Conservation (phyloP, 2,797 vertebrate genomes). For the Microchirus variegatus region DNA sequence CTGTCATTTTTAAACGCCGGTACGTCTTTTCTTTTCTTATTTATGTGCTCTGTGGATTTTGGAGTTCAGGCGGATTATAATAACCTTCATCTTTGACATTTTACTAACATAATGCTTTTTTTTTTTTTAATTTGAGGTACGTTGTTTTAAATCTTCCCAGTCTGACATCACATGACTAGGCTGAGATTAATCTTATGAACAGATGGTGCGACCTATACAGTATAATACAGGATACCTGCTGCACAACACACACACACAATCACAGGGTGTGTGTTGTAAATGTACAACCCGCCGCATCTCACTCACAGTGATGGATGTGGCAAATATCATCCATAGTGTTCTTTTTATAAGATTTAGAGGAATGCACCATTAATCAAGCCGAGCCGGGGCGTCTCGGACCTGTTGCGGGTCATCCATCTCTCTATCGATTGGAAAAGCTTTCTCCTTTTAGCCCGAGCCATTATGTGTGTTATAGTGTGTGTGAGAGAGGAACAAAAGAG, state of each 20-base stretch:
- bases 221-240: no score
- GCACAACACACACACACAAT: no score
- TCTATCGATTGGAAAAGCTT: constrained; percentile 60
- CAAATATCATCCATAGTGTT: constrained; percentile 24
- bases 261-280: constrained; percentile 7
- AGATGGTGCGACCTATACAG: neutral
- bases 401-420: constrained; percentile 40
- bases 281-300: constrained; percentile 8
- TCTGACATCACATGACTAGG: neutral
- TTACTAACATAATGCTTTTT: neutral
- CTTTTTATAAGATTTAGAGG: constrained; percentile 13
- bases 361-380: constrained; percentile 27
- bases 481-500: constrained; percentile 1
- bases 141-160: neutral
- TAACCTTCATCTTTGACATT: neutral
- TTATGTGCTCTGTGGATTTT: neutral
- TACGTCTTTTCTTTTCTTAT: no score
- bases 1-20: no score
- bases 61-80: no score
- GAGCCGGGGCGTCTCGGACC: constrained; percentile 12
- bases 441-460: constrained; percentile 60
- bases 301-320: constrained; percentile 28
- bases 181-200: neutral
- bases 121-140: neutral
- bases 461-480: constrained; percentile 28